Conservation (phyloP, 2,113 vertebrate species). For the Tringa solitaria region DNA sequence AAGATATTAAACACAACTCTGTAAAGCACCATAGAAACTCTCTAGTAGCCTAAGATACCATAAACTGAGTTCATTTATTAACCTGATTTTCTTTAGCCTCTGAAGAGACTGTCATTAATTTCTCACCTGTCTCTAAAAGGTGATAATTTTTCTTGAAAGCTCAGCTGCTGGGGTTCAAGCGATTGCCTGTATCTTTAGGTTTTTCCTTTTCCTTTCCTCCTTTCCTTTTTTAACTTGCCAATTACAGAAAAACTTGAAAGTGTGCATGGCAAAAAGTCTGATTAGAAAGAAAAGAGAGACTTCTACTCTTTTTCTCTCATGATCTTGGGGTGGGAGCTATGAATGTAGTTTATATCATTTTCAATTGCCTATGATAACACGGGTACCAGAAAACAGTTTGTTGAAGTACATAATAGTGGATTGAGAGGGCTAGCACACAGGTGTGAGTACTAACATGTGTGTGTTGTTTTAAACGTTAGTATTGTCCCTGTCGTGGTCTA, state of each 20-base stretch:
- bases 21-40: not conserved
- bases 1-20: not conserved
- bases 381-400: not conserved
- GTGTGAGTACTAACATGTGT: not conserved
- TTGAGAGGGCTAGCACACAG: not conserved
- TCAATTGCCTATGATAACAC: not conserved
- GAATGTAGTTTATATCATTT: not conserved
- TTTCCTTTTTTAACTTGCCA: not conserved
- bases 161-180: not conserved
- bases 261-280: not conserved
- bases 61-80: not conserved
- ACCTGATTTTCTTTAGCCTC: not conserved
- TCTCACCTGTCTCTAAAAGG: not conserved
- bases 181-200: not conserved
- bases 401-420: not conserved
- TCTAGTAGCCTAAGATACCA: not conserved
- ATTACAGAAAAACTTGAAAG: not conserved
- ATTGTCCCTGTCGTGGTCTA: not conserved
- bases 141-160: not conserved
- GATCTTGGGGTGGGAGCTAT: not conserved
- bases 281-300: not conserved
- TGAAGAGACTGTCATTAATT: not conserved
- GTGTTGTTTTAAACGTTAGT: not conserved
- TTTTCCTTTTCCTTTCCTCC: too few relatives aligned
- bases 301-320: not conserved